Conservation (phyloP, 2,113 vertebrate genomes). For the Cephalopterus ornatus region DNA sequence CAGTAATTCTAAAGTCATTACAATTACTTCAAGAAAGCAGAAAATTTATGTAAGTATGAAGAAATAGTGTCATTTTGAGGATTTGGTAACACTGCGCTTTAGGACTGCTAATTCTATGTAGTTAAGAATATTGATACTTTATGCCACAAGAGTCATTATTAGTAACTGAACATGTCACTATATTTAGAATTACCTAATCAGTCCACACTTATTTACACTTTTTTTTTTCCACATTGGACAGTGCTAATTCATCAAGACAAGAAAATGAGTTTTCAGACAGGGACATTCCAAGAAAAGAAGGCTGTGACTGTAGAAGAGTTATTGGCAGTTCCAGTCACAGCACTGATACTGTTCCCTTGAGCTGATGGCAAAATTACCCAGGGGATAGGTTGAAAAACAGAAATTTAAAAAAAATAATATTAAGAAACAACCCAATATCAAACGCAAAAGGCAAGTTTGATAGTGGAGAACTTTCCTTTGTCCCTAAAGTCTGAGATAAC, state of each 20-base stretch:
- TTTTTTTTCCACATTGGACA: neutral
- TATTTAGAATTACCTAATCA: neutral
- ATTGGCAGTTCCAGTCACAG: neutral
- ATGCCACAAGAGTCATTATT: neutral
- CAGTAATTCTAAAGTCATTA: neutral
- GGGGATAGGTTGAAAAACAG: neutral
- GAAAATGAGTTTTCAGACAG: neutral
- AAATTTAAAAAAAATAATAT: neutral
- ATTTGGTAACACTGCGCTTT: neutral
- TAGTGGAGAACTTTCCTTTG: neutral
- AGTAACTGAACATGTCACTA: neutral
- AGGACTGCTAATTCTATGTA: neutral
- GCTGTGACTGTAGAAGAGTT: neutral
- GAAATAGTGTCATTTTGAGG: neutral
- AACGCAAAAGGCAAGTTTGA: neutral
- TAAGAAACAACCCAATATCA: neutral
- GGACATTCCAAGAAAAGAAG: neutral
- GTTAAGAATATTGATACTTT: neutral
- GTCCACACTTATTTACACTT: neutral
- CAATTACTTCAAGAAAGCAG: neutral
- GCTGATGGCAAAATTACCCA: neutral
- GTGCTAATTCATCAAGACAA: neutral
- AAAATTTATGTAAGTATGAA: neutral
- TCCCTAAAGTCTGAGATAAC: neutral
- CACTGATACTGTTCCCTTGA: neutral